Conservation (phyloP, 2,888 invertebrate species). For the Phengaris alcon region DNA sequence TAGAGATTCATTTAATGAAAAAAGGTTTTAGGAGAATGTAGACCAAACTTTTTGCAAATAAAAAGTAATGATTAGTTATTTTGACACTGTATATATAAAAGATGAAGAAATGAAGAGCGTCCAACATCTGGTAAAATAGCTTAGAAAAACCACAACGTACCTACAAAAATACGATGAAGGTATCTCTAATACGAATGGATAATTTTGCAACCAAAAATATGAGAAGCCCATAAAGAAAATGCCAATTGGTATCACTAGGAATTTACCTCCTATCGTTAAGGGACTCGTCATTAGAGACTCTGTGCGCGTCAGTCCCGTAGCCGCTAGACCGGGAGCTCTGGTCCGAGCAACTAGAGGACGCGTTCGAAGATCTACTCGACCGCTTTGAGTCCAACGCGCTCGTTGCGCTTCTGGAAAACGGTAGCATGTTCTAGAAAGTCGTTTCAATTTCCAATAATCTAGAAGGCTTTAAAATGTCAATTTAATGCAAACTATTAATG, state of each 20-base stretch:
- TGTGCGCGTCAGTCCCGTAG: conserved; percentile 64
- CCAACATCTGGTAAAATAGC: not conserved
- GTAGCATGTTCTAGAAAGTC: conserved; percentile 1
- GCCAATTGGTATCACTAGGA: not conserved
- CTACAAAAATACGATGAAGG: not conserved
- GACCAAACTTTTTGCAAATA: not conserved
- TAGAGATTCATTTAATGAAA: not conserved
- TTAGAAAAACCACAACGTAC: not conserved
- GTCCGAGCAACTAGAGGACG: conserved; percentile 70
- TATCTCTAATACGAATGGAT: not conserved
- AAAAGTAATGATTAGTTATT: not conserved
- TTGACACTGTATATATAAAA: not conserved
- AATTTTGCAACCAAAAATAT: conserved; percentile 9
- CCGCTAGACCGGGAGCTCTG: conserved; percentile 72
- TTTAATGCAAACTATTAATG: not conserved
- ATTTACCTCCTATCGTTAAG: conserved; percentile 65
- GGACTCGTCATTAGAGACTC: conserved; percentile 58
- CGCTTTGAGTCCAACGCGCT: conserved; percentile 58
- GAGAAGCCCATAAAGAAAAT: conserved; percentile 1
- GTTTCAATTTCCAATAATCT: too few species aligned
- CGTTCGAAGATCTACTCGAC: conserved; percentile 68
- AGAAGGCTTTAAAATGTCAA: not conserved
- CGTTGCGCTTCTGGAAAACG: conserved; percentile 35
- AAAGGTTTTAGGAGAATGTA: not conserved
- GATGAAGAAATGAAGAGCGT: not conserved